A percentile compares a stretch with the other conserved stretches of the same genome.
phyloP scores from a whole-genome alignment of 2,888 invertebrate genomes.

The Rhingia rostrata region DNA sequence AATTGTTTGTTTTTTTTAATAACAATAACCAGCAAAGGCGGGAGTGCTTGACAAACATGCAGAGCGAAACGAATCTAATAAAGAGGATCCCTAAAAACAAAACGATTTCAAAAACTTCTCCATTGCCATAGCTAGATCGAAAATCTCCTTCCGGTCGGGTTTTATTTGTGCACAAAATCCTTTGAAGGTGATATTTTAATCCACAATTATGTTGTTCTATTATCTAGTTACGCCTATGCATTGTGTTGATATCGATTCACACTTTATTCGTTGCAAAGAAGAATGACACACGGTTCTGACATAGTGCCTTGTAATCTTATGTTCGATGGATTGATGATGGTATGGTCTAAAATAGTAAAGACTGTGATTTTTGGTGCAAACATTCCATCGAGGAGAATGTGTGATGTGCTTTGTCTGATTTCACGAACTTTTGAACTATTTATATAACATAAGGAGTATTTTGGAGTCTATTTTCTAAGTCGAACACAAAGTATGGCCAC shows the following conservation, averaged over 20 bases:
- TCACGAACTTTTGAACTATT: constrained; percentile 35
- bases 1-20: constrained; percentile 28
- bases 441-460: constrained; percentile 40
- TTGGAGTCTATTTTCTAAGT: constrained; percentile 42
- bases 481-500: constrained; percentile 54
- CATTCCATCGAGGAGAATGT: constrained; percentile 19
- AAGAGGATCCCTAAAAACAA: constrained; percentile 48
- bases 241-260: constrained; percentile 66
- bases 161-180: constrained; percentile 45
- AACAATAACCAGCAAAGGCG: constrained; percentile 23
- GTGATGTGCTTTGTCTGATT: constrained; percentile 23
- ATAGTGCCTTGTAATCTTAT: constrained; percentile 61
- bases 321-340: constrained; percentile 54
- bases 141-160: constrained; percentile 50
- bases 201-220: constrained; percentile 1
- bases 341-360: constrained; percentile 15
- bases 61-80: constrained; percentile 20
- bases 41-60: constrained; percentile 1
- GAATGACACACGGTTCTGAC: constrained; percentile 54
- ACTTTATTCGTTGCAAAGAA: constrained; percentile 70
- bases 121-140: constrained; percentile 26
- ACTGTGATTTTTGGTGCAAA: constrained; percentile 21
- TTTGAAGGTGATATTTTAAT: constrained; percentile 50
- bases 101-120: constrained; percentile 12
- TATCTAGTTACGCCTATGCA: constrained; percentile 38